Evolutionary conservation across 2,113 vertebrate species (phyloP), one percentile per base, ranked within the genome.

Genomic region (Sclerurus mexicanus): DNA sequence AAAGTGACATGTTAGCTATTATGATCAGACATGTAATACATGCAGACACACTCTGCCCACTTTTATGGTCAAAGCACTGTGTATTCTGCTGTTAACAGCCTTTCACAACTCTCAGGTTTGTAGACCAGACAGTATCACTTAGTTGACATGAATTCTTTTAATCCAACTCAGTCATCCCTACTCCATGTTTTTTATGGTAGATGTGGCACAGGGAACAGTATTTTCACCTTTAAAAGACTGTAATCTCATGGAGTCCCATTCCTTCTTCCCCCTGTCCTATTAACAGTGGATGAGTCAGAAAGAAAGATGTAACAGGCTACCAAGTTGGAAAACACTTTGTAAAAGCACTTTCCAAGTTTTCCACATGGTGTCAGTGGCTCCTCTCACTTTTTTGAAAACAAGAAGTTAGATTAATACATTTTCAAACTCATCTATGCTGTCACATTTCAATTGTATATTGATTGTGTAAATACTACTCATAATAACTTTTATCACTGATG

Each of bases 341-440:
- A 76, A 55, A 91, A 76, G 93, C 77, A 96, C 47, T 96, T 96
- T 94, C 60, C 80, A 91, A 55, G 59, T 89, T 95, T 97, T 97
- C 94, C 94, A 97, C 96, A 94, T 75, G 93, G 91, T 97, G 96
- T 96, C 94, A 97, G 93, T 94, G 87, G 89, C 77, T 95, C 89
- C 91, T 91, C 89, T 93, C 35, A 72, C 27, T 85, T 85, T 97
- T 96, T 93, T 62, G 39, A 49, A 78, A 93, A 20, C 28, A 90
- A 44, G 30, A 58, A 86, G 40, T 85, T 58, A 71, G 28, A 86
- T 81, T 55, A 91, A 72, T 49, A 33, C 14, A 50, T 90, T 71
- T 67, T 30, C 60, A 90, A 71, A 77, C 39, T 89, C 23, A 77
- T 85, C 44, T 50, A 2, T 46, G 23, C 30, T 64, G 39, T 33